Evolutionary conservation across 2,797 vertebrate genomes (phyloP).

Genomic region (Lithobates sylvaticus): DNA sequence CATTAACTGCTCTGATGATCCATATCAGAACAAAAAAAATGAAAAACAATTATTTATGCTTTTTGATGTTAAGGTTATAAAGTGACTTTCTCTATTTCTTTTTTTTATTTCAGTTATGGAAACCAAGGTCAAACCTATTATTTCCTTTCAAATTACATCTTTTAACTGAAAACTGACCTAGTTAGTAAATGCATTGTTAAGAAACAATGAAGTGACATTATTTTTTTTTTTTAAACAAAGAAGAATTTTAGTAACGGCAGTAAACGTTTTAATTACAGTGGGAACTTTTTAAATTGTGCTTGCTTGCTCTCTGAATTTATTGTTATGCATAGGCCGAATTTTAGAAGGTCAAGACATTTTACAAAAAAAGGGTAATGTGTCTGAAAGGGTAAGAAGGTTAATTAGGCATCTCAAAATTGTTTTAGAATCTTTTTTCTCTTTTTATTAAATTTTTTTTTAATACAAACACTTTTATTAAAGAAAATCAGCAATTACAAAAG

Average conservation of each 20-base stretch:
- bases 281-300: too few species aligned
- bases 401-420: neutral
- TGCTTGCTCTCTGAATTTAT: too few species aligned
- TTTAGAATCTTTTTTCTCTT: too few species aligned
- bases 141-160: slow-evolving; percentile 65
- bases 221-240: neutral
- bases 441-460: too few species aligned
- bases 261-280: too few species aligned
- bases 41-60: slow-evolving; percentile 99
- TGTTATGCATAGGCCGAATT: too few species aligned
- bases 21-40: slow-evolving; percentile 97
- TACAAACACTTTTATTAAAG: too few species aligned
- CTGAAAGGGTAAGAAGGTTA: neutral
- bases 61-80: slow-evolving; percentile 93
- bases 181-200: slow-evolving; percentile 13
- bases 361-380: neutral
- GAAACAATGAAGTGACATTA: neutral
- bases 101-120: slow-evolving; percentile 64
- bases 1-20: slow-evolving; percentile 95
- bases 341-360: too few species aligned
- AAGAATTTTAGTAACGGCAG: too few species aligned
- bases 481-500: too few species aligned
- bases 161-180: slow-evolving; percentile 71
- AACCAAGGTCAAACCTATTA: slow-evolving; percentile 87
- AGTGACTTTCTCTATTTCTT: slow-evolving; percentile 75